A percentile compares a stretch with the other conserved stretches of the same genome.
These are phyloP conservation scores for Chitala chitala DNA, from an alignment of 2,113 vertebrate species.

Conservation along the genomic window DNA sequence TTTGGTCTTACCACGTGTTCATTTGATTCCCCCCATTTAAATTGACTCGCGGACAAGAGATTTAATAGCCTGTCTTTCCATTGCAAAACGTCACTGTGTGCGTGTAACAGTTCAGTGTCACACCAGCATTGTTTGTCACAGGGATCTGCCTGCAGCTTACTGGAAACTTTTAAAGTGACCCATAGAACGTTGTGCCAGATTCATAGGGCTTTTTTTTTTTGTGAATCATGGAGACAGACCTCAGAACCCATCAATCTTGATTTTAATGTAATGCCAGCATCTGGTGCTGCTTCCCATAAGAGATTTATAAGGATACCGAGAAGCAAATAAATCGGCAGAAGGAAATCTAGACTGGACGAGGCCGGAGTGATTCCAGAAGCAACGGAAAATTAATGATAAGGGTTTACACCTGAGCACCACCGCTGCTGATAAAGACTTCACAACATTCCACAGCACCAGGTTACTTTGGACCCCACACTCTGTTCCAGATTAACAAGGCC, in stretches of 20 bases:
- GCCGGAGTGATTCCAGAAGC: neutral
- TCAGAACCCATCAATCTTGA: neutral
- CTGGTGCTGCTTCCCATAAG: too few species aligned
- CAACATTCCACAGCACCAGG: too few species aligned
- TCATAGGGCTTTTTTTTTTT: neutral
- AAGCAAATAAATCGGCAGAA: neutral
- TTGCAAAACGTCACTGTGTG: neutral
- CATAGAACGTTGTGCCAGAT: neutral
- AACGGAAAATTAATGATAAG: neutral
- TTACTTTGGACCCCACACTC: neutral
- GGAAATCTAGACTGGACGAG: neutral
- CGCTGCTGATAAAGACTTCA: neutral
- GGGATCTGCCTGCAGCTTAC: neutral
- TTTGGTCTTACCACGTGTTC: too few species aligned
- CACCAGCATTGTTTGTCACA: slow-evolving; percentile 2
- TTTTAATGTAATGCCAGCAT: neutral
- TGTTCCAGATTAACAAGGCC: neutral
- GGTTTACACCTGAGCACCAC: neutral
- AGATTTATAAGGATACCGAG: neutral
- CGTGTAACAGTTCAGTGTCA: neutral
- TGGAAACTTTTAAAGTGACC: neutral
- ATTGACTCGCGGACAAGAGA: too few species aligned
- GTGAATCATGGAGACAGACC: neutral
- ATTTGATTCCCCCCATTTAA: too few species aligned
- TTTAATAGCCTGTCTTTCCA: too few species aligned